phyloP scores from a whole-genome alignment of 2,888 invertebrate genomes.

The Flexamia atlantica region DNA sequence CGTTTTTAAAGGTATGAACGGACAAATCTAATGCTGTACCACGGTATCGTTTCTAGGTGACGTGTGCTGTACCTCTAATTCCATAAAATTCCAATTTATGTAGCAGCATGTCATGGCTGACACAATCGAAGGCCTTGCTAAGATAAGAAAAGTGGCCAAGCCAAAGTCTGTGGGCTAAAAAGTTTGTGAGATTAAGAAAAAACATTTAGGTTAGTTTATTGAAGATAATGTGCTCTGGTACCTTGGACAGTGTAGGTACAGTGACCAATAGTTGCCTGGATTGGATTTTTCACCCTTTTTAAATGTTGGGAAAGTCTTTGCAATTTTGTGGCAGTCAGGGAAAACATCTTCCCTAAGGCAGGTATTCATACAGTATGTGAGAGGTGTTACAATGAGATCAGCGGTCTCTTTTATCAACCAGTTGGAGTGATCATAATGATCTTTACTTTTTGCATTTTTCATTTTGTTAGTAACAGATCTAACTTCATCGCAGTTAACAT shows the following conservation, averaged over 20 bases:
- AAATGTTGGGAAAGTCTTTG: neutral
- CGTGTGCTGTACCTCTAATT: too few species aligned
- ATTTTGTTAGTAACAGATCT: too few species aligned
- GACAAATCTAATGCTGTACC: too few species aligned
- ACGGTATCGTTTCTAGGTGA: too few species aligned
- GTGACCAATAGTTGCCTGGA: neutral
- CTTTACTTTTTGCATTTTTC: neutral
- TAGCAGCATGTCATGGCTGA: too few species aligned
- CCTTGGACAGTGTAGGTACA: constrained; percentile 24
- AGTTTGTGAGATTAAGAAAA: neutral
- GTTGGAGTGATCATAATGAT: neutral
- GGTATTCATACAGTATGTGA: neutral
- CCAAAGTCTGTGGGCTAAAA: neutral
- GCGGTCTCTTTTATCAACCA: neutral
- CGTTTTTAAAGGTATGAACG: too few species aligned
- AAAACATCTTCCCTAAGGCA: neutral
- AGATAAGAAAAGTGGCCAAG: too few species aligned
- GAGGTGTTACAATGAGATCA: neutral
- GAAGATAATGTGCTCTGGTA: neutral
- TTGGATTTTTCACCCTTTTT: too few species aligned
- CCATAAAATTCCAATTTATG: too few species aligned
- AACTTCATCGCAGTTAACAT: neutral
- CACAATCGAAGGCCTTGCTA: too few species aligned
- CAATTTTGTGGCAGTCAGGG: neutral
- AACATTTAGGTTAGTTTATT: neutral